Conservation (phyloP, 30 jellyfish, hydroid and myxozoan species). For the Nemopilema nomurai region DNA sequence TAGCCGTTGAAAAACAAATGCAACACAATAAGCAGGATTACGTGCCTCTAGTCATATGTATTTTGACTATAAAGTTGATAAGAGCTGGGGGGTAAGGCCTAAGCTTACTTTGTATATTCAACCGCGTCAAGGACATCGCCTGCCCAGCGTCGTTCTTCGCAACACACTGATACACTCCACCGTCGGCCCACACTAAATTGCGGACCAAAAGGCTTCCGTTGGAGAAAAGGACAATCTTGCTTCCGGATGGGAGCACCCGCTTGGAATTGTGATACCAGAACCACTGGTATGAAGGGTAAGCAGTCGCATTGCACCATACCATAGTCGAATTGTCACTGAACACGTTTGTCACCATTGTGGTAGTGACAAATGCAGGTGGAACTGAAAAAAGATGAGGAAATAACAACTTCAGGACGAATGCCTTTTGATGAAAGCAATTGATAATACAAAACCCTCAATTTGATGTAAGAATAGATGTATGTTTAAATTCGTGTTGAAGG, state of each 20-base stretch:
- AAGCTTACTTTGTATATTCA: conserved; percentile 72
- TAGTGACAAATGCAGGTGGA: conserved; percentile 55
- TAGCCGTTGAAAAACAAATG: no score
- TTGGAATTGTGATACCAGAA: conserved; percentile 79
- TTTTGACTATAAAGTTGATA: no score
- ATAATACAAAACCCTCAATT: no score
- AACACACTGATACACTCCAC: conserved; percentile 84
- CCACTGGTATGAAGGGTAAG: conserved; percentile 32
- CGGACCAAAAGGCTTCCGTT: conserved; percentile 53
- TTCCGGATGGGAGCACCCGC: conserved; percentile 43
- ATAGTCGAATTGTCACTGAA: conserved; percentile 82
- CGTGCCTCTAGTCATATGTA: no score
- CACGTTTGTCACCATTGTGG: conserved; percentile 34
- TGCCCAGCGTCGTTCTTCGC: conserved; percentile 77
- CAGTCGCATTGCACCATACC: conserved; percentile 72
- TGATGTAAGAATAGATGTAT: no score
- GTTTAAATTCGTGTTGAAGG: no score
- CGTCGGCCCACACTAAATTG: conserved; percentile 71
- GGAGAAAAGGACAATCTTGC: conserved; percentile 16
- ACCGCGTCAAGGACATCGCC: conserved; percentile 55
- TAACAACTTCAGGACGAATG: no score
- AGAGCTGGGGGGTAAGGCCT: no score
- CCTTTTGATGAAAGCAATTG: no score
- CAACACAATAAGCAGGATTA: no score
- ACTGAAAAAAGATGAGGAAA: conserved; percentile 16